These are phyloP conservation scores for Stenurella melanura DNA, from an alignment of 2,888 invertebrate species.

Conservation along the genomic window DNA sequence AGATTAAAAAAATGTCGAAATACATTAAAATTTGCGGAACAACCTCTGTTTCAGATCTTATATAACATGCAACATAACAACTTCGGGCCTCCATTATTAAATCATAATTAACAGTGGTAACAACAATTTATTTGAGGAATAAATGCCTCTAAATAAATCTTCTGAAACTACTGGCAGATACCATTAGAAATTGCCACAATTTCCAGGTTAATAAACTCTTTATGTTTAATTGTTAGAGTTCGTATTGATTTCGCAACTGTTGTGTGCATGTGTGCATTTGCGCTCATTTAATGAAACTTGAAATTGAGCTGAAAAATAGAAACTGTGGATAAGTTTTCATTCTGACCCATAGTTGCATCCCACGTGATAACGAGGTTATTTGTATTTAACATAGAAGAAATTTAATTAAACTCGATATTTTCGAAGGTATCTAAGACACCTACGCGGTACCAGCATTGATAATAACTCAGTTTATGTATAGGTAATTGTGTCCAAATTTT, in stretches of 20 bases:
- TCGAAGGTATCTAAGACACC: background rate
- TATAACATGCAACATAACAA: too few relatives aligned
- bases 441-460: background rate
- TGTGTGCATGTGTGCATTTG: slow-evolving; percentile 7
- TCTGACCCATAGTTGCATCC: background rate
- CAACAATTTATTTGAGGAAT: too few relatives aligned
- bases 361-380: background rate
- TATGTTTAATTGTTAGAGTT: background rate
- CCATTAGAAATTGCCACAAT: background rate
- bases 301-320: slow-evolving; percentile 5
- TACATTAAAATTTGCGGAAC: too few relatives aligned
- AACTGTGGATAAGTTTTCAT: background rate
- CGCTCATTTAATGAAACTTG: slow-evolving; percentile 3
- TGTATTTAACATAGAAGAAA: background rate
- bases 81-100: too few relatives aligned
- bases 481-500: background rate
- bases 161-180: background rate
- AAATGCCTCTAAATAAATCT: too few relatives aligned
- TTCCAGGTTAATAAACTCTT: background rate
- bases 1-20: too few relatives aligned
- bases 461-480: background rate
- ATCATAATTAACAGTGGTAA: too few relatives aligned
- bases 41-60: too few relatives aligned
- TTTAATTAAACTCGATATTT: background rate
- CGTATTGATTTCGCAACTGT: background rate